Base-by-base conservation (phyloP, 1,140 invertebrate species). In the Temnothorax curvispinosus region DNA sequence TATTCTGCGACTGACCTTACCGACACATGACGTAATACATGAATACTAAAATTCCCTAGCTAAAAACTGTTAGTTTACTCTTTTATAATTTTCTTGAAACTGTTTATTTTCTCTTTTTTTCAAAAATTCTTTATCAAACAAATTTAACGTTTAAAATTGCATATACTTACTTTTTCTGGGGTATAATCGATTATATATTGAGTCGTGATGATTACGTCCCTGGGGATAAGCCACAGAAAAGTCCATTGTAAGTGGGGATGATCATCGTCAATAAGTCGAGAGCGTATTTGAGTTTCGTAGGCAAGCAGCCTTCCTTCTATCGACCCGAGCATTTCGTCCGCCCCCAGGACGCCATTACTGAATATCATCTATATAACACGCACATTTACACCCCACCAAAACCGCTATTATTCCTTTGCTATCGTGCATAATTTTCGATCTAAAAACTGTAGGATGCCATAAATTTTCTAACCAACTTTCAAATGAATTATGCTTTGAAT, bases 281-380 rank as follows among this genome's bases (percentile, higher is more conserved):
- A 67, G 87, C 88, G 90, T 38, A 86, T 52, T 91, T 87, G 86
- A 91, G 90, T 92, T 93, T 91, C 91, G 87, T 90, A 89, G 91
- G 90, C 92, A 92, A 90, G 89, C 88, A 82, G 58, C 74, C 86
- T 88, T 92, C 90, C 87, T 81, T 89, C 85, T 94, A 95, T 95
- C 94, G 94, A 95, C 92, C 94, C 93, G 90, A 85, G 27, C 35
- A 90, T 91, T 90, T 85, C 81, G 62, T 86, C 82, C 82, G 67
- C 77, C 86, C 82, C 91, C 82, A 91, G 90, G 92, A 92, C 93
- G 94, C 93, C 93, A 93, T 94, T 89, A 88, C 88, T 88, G 89
- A 72, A 87, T 90, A 82, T 86, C 67, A 77, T 75, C 35, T 85
- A 78, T 86, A 77, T 58, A 80, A 67, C 52, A 18, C 56, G 15